Base-by-base conservation (phyloP, 2,888 invertebrate genomes). In the Nudaria mundana region DNA sequence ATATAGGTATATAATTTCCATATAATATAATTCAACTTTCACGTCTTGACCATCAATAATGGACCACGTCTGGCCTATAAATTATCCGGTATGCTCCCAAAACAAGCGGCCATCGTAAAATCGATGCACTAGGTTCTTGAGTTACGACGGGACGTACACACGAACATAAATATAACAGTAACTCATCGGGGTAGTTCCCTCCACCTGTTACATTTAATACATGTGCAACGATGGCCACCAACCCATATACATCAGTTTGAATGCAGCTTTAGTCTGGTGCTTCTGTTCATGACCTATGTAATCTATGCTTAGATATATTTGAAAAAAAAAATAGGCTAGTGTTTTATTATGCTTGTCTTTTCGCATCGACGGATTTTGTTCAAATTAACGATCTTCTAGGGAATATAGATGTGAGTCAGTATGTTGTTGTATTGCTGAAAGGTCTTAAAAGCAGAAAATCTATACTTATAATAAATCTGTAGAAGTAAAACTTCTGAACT, bases 151-250 rank as follows among this genome's bases (percentile, higher is more conserved):
- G 38, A 68, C 68, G 66, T 57, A 66, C 71, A 69, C 58, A 66
- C 67, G 67, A 54, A 68, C 73, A 72, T 79, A 79, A 77, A 78
- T 80, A 80, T 77, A 76, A 76, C 80, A 71, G 76, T 84, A 77
- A 76, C 75, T 83, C 81, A 78, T 64, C 54, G 65, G 49, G 62
- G 76, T 75, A 73, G 72, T 85, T 77, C 60, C 62, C 50, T 66
- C 70, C 85, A 85, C 85, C 84, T 83, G 84, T 75, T 76, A 76
- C 82, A 56, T 43, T 63, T 76, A 75, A 81, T 79, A 77, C 77
- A 79, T 78, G 78, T 67, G 65, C 66, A 64, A 48, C 64, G 65
- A 68, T 70, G 50, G 40, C 44, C 44, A 49, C 53, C 50, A 48
- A 40, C 12, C 30, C 18, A 29, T 32, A 12, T 35, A 34, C 39